phyloP scores from a whole-genome alignment of 2,797 vertebrate genomes.

The Smutsia gigantea region DNA sequence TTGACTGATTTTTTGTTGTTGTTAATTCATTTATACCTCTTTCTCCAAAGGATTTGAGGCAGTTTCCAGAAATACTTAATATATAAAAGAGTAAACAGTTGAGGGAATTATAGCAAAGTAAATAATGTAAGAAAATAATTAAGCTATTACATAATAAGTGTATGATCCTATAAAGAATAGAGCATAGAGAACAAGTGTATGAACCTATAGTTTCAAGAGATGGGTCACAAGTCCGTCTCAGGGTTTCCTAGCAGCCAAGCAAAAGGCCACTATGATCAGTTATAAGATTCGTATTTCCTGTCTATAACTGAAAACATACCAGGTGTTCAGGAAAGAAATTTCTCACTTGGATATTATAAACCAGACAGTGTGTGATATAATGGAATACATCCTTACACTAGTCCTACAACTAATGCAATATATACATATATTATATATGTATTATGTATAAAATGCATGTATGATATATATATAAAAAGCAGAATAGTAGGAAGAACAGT shows the following conservation, averaged over 20 bases:
- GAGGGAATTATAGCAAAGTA: conserved; percentile 42
- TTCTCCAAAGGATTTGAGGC: conserved; percentile 32
- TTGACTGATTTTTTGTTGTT: conserved; percentile 28
- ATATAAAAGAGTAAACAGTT: not conserved
- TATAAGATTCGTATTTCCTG: not conserved
- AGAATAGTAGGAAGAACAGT: conserved; percentile 4
- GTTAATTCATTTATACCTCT: not conserved
- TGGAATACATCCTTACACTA: not conserved
- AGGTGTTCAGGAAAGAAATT: conserved; percentile 45
- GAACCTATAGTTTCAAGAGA: conserved; percentile 29
- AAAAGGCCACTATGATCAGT: not conserved
- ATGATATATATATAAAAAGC: not conserved
- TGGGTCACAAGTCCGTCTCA: conserved; percentile 19
- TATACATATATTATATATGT: not conserved
- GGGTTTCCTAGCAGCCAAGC: conserved; percentile 31
- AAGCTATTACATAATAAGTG: not conserved
- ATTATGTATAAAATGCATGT: not conserved
- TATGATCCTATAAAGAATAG: not conserved
- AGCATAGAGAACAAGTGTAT: not conserved
- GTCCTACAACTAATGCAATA: not conserved
- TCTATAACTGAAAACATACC: conserved; percentile 14
- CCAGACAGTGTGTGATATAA: not conserved
- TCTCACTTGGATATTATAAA: conserved; percentile 25
- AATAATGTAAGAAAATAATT: conserved; percentile 49
- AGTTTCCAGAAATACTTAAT: conserved; percentile 53